These are phyloP conservation scores for Gymnothorax javanicus DNA, from an alignment of 2,797 vertebrate species.

Conservation along the genomic window DNA sequence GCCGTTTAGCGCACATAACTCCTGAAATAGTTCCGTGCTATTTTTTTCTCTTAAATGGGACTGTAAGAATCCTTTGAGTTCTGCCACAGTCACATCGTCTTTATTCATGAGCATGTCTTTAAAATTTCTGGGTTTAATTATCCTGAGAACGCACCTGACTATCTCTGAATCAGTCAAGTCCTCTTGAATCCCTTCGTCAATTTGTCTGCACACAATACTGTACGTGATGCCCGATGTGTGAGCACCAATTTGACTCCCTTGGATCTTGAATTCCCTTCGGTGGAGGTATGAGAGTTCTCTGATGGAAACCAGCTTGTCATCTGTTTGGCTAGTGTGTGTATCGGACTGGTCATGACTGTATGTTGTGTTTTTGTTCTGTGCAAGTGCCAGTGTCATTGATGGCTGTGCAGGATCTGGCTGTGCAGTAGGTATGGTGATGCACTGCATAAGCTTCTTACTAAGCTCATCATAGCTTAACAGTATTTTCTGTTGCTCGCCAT, in stretches of 20 bases:
- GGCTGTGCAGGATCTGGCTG: neutral
- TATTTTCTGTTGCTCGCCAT: neutral
- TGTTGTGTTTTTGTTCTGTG: neutral
- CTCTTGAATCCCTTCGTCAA: slow-evolving; percentile 23
- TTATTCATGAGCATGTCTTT: slow-evolving; percentile 37
- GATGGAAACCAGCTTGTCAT: slow-evolving; percentile 26
- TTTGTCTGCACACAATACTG: slow-evolving; percentile 40
- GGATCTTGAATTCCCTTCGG: slow-evolving; percentile 34
- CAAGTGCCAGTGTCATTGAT: too few relatives aligned
- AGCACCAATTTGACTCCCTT: slow-evolving; percentile 27
- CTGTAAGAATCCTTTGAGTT: slow-evolving; percentile 32
- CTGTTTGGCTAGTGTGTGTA: neutral
- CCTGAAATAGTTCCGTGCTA: slow-evolving; percentile 31
- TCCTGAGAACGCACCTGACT: slow-evolving; percentile 18
- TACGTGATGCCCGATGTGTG: slow-evolving; percentile 34
- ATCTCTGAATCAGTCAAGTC: slow-evolving; percentile 22
- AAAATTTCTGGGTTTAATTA: slow-evolving; percentile 30
- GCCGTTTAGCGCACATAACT: slow-evolving; percentile 30
- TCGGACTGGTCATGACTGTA: neutral
- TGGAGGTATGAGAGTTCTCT: slow-evolving; percentile 32
- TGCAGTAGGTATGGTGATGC: neutral
- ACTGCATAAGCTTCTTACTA: neutral
- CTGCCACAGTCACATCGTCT: slow-evolving; percentile 26
- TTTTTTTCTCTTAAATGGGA: slow-evolving; percentile 18
- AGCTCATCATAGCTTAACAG: slow-evolving; percentile 32